phyloP scores from a whole-genome alignment of 1,140 invertebrate genomes.

The Euglossa dilemma region DNA sequence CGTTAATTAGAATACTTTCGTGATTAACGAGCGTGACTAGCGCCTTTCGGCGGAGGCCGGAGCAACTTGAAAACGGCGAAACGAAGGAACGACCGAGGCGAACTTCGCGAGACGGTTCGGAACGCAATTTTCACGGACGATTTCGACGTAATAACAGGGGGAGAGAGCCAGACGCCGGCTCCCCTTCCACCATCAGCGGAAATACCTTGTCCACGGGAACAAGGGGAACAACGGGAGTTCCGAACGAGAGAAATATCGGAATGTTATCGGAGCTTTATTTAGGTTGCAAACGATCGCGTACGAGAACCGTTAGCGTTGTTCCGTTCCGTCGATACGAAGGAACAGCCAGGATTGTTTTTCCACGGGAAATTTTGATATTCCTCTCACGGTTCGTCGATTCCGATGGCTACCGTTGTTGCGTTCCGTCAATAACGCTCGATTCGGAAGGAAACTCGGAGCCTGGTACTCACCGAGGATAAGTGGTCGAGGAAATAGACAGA shows the following conservation, averaged over 20 bases:
- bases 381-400: not conserved
- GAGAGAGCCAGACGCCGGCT: too few relatives aligned
- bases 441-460: too few relatives aligned
- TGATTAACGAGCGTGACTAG: slow-evolving; percentile 30
- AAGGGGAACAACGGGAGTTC: not conserved
- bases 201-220: not conserved
- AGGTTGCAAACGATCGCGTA: not conserved
- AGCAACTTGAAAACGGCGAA: not conserved
- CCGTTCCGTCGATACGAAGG: not conserved
- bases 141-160: not conserved
- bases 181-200: not conserved
- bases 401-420: not conserved
- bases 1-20: slow-evolving; percentile 20
- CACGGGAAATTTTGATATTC: not conserved
- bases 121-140: not conserved
- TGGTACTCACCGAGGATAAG: slow-evolving; percentile 46
- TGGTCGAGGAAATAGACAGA: slow-evolving; percentile 44
- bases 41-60: not conserved
- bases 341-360: not conserved
- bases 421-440: not conserved
- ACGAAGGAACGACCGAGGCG: not conserved
- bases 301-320: not conserved
- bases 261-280: not conserved
- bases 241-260: not conserved
- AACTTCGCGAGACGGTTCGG: not conserved